Base-by-base conservation (phyloP, 1,140 invertebrate genomes). In the Drosophila kepulauana region DNA sequence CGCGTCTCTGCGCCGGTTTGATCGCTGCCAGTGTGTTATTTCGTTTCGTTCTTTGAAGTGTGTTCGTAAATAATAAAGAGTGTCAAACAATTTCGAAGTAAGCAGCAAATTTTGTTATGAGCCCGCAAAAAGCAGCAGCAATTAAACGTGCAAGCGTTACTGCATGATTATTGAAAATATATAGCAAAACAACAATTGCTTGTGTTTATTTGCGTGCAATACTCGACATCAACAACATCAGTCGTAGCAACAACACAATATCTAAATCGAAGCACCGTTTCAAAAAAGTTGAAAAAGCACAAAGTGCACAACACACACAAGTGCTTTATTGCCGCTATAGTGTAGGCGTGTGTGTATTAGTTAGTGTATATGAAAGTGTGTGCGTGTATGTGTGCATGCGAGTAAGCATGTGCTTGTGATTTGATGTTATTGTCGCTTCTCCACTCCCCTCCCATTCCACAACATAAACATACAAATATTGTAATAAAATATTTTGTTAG, bases 341-440 rank as follows among this genome's bases (percentile, higher is more conserved):
- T 51, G 61, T 58, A 72, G 64, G 54, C 49, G 54, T 67, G 54
- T 67, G 54, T 51, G 51, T 38, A 38, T 38, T 38, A 38, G 35
- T 59, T 45, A 35, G 64, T 58, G 41, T 25, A 25, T 33, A 15
- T 49, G 16, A 20, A 51, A 57, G 62, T 33, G 54, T 46, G 35
- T 49, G 25, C 25, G 51, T 51, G 79, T 82, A 61, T 30, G 38
- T 51, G 62, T 54, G 58, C 74, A 56, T 66, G 79, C 45, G 66
- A 20, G 61, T 33, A 41, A 28, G 68, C 56, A 43, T 71, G 82
- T 81, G 78, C 76, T 85, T 78, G 66, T 84, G 81, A 77, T 78
- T 80, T 87, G 43, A 65, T 87, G 72, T 86, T 86, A 61, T 86
- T 86, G 79, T 76, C 79, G 63, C 74, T 77, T 41, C 20, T 25